Base-by-base conservation (phyloP, 1,140 invertebrate species). In the Eubasilissa regina region DNA sequence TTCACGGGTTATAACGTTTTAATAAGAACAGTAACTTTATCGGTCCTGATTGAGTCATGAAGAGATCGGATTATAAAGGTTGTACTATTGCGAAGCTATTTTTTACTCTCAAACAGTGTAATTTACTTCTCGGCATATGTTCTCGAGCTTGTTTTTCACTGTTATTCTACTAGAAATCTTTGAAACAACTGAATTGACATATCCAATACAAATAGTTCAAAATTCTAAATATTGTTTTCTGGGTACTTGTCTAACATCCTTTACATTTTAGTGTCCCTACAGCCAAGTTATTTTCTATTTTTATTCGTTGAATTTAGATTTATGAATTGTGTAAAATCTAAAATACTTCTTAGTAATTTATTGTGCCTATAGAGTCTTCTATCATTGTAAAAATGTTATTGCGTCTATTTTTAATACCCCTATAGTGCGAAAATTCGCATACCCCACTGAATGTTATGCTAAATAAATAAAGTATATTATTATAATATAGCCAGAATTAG, bases 341-440 rank as follows among this genome's bases (percentile, higher is more conserved):
- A 47, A 77, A 78, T 78, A 70, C 81, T 82, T 80, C 81, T 82
- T 82, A 82, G 81, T 21, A 68, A 80, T 35, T 35, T 35, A 35
- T 76, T 48, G 81, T 82, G 81, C 81, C 81, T 82, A 80, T 82
- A 82, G 81, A 82, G 74, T 78, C 78, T 75, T 80, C 79, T 60
- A 75, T 77, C 58, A 77, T 51, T 77, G 60, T 66, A 77, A 66
- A 77, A 74, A 56, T 56, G 70, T 74, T 66, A 77, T 66, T 19
- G 44, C 58, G 55, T 75, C 43, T 77, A 77, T 77, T 77, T 77
- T 77, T 77, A 77, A 77, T 77, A 77, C 60, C 75, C 60, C 43
- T 64, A 66, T 77, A 77, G 75, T 35, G 75, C 75, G 60, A 25
- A 62, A 66, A 15, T 47, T 70, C 51, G 53, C 53, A 56, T 15